A percentile compares a stretch with the other conserved stretches of the same genome.
Evolutionary conservation across 2,797 vertebrate species (phyloP).

Genomic region (Arnoldichthys spilopterus): DNA sequence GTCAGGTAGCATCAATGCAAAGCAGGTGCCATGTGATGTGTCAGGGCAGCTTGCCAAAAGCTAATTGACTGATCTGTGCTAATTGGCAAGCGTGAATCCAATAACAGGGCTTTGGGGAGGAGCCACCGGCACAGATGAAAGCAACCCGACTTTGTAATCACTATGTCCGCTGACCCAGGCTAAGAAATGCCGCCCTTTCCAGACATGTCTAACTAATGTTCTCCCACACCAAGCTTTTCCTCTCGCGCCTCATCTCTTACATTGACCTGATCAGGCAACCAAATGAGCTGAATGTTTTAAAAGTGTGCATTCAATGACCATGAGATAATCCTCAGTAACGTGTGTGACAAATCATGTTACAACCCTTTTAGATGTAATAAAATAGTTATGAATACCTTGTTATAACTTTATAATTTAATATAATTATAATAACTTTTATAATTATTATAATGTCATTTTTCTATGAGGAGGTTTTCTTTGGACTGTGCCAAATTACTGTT

Average conservation of each 20-base stretch:
- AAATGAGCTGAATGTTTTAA: conserved; percentile 1
- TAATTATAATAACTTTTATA: no score
- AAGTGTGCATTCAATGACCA: background rate
- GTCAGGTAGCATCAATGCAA: conserved; percentile 82
- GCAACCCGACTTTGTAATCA: conserved; percentile 83
- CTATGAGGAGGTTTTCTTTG: background rate
- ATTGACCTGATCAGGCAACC: conserved; percentile 28
- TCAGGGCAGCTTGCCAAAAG: conserved; percentile 78
- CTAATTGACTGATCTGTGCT: conserved; percentile 85
- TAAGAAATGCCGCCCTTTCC: conserved; percentile 60
- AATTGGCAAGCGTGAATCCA: conserved; percentile 86
- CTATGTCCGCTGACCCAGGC: conserved; percentile 81
- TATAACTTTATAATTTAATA: no score
- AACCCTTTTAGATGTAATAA: background rate
- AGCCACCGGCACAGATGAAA: conserved; percentile 88
- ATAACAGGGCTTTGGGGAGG: conserved; percentile 86
- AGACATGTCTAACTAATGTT: conserved; percentile 42
- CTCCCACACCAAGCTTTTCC: conserved; percentile 34
- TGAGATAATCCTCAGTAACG: background rate
- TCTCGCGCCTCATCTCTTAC: conserved; percentile 58
- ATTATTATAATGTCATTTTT: background rate
- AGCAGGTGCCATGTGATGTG: conserved; percentile 82
- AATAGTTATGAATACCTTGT: background rate
- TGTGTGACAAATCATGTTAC: background rate
- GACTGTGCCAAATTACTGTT: background rate